Base-by-base conservation (phyloP, 2,113 vertebrate genomes). In the Probosciger aterrimus region DNA sequence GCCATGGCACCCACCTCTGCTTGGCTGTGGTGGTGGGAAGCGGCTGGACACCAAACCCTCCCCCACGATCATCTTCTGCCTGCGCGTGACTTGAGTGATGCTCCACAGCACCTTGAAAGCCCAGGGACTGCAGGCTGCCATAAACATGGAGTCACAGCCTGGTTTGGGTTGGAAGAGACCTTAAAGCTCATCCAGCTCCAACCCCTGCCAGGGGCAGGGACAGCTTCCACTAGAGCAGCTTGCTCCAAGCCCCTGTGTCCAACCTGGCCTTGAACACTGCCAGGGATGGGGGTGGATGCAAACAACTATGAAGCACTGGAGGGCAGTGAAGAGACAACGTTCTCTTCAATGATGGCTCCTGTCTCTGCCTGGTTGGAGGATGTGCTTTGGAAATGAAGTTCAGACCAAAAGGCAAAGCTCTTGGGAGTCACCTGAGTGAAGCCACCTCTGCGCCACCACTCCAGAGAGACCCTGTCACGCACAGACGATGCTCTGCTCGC, bases 61-160 rank as follows among this genome's bases (percentile, higher is more conserved):
- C 71, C 25, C 50, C 2, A 1, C 18, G 31, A 12, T 6, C 28
- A 4, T 11, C 49, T 16, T 25, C 44, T 39, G 60, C 71, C 35
- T 1, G 0, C 20, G 1, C 1, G 0, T 15, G 55, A 4, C 3
- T 1, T 10, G 27, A 6, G 35, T 0, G 44, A 62, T 50, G 82
- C 44, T 28, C 39, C 10, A 15, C n/a, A 14, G 60, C 70, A 23
- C 49, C 63, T 14, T 5, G 23, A 43, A 19, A 37, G 31, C 43
- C 52, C 14, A 0, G 64, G 37, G 27, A 7, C 35, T 15, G 27
- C 5, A 0, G 1, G 11, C 33, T 43, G 50, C 43, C 18, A 4
- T 23, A n/a, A 14, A 14, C 13, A 1, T 59, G 33, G 33, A 59
- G 23, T 9, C 53, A 20, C 55, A n/a, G 55, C 9, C 19, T 59